Conservation (phyloP, 2,888 invertebrate species). For the Tupiocoris notatus region DNA sequence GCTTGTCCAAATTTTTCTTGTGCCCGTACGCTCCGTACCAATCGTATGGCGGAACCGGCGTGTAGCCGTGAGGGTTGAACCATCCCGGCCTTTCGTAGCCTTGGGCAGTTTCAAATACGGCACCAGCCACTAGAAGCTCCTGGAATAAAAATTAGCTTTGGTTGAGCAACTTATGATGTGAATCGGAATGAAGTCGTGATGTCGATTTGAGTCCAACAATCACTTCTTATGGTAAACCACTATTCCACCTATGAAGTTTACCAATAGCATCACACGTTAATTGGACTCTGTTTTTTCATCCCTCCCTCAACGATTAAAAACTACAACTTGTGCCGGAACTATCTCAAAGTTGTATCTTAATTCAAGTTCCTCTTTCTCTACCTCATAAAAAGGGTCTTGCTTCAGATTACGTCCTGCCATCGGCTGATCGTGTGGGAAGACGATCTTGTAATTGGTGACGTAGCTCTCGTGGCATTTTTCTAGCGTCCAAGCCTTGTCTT, state of each 20-base stretch:
- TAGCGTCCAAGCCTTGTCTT: constrained; percentile 70
- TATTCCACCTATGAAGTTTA: too few species aligned
- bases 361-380: too few species aligned
- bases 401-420: constrained; percentile 74
- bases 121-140: constrained; percentile 60
- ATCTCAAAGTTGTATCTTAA: too few species aligned
- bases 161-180: too few species aligned
- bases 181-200: too few species aligned
- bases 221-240: too few species aligned
- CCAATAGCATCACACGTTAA: too few species aligned
- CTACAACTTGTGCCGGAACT: too few species aligned
- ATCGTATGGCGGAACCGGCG: constrained; percentile 72
- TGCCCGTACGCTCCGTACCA: constrained; percentile 81
- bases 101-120: constrained; percentile 82
- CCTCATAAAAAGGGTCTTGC: constrained; percentile 67
- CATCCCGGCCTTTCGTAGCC: constrained; percentile 90
- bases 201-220: too few species aligned
- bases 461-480: constrained; percentile 89
- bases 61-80: constrained; percentile 59
- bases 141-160: constrained; percentile 15
- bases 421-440: constrained; percentile 80
- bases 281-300: too few species aligned
- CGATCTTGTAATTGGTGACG: constrained; percentile 77
- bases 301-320: too few species aligned
- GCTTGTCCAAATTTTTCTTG: constrained; percentile 63